Base-by-base conservation (phyloP, 2,888 invertebrate genomes). In the Kryphioiulus occultus region DNA sequence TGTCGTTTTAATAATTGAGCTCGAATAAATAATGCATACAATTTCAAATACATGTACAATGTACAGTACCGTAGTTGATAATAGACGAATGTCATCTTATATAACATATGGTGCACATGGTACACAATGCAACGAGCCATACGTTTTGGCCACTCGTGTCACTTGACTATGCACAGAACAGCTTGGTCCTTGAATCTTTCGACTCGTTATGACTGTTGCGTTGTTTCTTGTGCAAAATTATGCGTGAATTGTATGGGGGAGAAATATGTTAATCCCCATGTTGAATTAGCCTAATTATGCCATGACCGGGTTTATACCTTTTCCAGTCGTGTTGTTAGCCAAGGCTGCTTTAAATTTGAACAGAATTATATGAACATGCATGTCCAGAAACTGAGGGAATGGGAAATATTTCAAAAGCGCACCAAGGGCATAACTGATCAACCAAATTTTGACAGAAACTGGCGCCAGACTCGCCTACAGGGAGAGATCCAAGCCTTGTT, bases 381-480 rank as follows among this genome's bases (percentile, higher is more conserved):
- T 68, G 26, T 26, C n/a, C 26, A 68, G n/a, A 68, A 68, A 68
- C 5, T 68, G 12, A 7, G 26, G 68, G 68, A 68, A 68, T 68
- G 26, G 12, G 15, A 26, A 68, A 68, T 68, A 26, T 68, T 68
- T 22, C 26, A 68, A 68, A 68, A 68, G 68, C 26, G 26, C 68
- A 68, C n/a, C 26, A 68, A 68, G 68, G 68, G 68, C 68, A 68
- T 68, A n/a, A 68, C 22, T 0, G 22, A 26, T 68, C 68, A 22
- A 1, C 26, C 10, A 26, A 68, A 68, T 26, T 68, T 68, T 68
- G 26, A 68, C 22, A 68, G 22, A 68, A 68, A 68, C 26, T 68
- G 68, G 68, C 68, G 68, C 68, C 68, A 68, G 68, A 68, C 68
- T 68, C 68, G 68, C 68, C 68, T 68, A 68, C 68, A 68, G 68